Evolutionary conservation across 92 coral and sea anemone species (phyloP), one percentile per base, ranked within the genome.

Genomic region (Heliopora coerulea): DNA sequence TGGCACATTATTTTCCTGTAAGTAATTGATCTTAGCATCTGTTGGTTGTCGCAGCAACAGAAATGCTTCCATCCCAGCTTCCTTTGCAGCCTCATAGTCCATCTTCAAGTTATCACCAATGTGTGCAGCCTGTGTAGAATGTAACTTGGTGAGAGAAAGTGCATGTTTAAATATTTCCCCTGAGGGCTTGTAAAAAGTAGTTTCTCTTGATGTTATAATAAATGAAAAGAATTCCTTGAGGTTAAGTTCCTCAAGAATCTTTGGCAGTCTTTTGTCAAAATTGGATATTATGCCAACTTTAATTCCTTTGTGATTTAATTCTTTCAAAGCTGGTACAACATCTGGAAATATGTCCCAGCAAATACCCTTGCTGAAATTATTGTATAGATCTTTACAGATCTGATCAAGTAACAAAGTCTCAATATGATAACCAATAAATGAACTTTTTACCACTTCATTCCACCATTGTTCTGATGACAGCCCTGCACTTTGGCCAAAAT

Each of bases 301-400:
- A 49, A 72, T 58, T 25, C 65, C 79, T 57, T 59, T 85, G 25
- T 79, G 56, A 52, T 54, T 68, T 17, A 93, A 81, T 37, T 82
- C 79, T 30, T 74, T 68, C 25, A 93, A 78, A 0, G 84, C 98
- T 30, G 73, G 79, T 8, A 44, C 40, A 20, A 86, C 83, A 26
- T 93, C 96, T 13, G 90, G 91, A 52, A 89, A 93, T 31, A 83
- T 75, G 67, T 85, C 84, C 98, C 98, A 93, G 69, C 63, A 62
- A 0, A 75, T 31, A 14, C 75, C 52, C 20, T 76, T 85, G 0
- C 70, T 32, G 54, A 89, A 93, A 59, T 93, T 89, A 1, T 34
- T 27, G 64, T 83, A 93, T 59, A 93, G 50, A 18, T 77, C 72
- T 3, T 68, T 49, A 12, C 88, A 82, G 35, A 90, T 74, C 61